Base-by-base conservation (phyloP, 2,113 vertebrate species). In the Zosterops hypoxanthus region DNA sequence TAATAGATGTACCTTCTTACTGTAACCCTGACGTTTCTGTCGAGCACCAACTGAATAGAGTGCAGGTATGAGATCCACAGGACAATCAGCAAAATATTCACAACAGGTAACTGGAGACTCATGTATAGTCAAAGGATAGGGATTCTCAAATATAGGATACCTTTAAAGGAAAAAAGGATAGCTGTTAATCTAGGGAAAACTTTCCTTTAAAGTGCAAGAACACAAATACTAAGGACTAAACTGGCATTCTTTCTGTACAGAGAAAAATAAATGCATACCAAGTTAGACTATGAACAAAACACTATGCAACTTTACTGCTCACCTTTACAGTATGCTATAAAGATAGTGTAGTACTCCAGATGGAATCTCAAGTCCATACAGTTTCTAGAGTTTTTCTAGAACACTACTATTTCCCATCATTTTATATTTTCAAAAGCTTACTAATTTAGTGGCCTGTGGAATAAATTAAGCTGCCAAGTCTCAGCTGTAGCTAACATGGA, bases 101-200 rank as follows among this genome's bases (percentile, higher is more conserved):
- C 99, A 99, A 97, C 99, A 99, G n/a, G 99, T 99, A 89, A 99
- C 99, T 1, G 99, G 99, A 96, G 99, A 99, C 97, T 99, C 99
- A 8, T 99, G 99, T 97, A 99, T 99, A 65, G 98, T 99, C 98
- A 99, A 97, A 88, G 99, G 99, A 97, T 99, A 99, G 24, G 99
- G 99, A 97, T 99, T 99, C 97, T 99, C 99, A 97, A 99, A 99
- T 98, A 99, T 99, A 95, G 99, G 99, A 94, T 99, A 99, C 93
- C 99, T 99, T 98, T 66, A 94, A 97, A 41, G 76, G 88, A 31
- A 86, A 91, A 95, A 3, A 63, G 9, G 16, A 69, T 83, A 29
- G 93, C 8, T 82, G 34, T 93, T 85, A 92, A 56, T 31, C 59
- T 34, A 60, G 17, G 22, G n/a, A 71, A 50, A 84, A 17, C 5